These are phyloP conservation scores for Strigamia transsilvanica DNA, from an alignment of 2,888 invertebrate species.

Conservation along the genomic window DNA sequence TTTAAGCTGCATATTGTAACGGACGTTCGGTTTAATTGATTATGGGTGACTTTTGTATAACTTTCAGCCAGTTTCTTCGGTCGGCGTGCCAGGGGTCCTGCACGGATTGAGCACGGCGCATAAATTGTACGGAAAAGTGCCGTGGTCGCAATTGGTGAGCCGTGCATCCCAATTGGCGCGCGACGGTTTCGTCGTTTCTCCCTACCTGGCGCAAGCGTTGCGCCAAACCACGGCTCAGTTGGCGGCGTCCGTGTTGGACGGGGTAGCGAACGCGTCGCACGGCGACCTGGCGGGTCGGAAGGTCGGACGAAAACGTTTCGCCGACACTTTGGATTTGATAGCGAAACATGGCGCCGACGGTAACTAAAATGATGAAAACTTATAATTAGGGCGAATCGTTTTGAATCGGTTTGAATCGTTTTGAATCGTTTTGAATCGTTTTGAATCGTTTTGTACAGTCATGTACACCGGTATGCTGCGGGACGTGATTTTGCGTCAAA, in stretches of 20 bases:
- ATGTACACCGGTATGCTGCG: not conserved
- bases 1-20: too few relatives aligned
- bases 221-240: not conserved
- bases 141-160: slow-evolving; percentile 71
- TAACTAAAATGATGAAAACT: not conserved
- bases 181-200: slow-evolving; percentile 59
- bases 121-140: slow-evolving; percentile 68
- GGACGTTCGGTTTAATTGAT: not conserved
- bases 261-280: not conserved
- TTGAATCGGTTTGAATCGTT: too few relatives aligned
- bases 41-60: too few relatives aligned
- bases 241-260: not conserved
- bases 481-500: not conserved
- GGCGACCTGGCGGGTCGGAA: not conserved
- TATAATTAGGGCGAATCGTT: too few relatives aligned
- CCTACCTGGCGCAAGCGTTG: slow-evolving; percentile 14
- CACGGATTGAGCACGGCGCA: slow-evolving; percentile 71
- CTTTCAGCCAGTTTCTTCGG: not conserved
- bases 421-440: too few relatives aligned
- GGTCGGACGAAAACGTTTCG: not conserved
- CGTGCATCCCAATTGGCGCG: slow-evolving; percentile 70
- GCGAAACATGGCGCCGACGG: not conserved
- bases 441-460: not conserved
- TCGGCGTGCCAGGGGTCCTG: slow-evolving; percentile 70
- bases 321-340: not conserved